Evolutionary conservation across 1,140 invertebrate species (phyloP), one percentile per base, ranked within the genome.

Genomic region (Eriosoma lanigerum): DNA sequence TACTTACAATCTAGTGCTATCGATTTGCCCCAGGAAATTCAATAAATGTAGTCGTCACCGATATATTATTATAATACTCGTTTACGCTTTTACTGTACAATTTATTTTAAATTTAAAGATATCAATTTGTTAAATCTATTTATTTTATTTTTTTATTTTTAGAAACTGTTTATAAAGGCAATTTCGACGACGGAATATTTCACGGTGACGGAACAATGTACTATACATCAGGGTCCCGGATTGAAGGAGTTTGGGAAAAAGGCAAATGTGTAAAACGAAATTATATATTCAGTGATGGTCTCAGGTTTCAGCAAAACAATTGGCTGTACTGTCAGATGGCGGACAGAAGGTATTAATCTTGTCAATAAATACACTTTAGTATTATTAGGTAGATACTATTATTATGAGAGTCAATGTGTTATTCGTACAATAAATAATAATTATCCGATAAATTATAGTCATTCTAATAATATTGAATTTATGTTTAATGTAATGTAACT

Each of bases 281-380:
- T 29, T 82, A 81, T 19, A 81, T 76, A 44, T 81, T 81, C 60
- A 38, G 17, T 3, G 78, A 82, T 13, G 81, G 81, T 66, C 81
- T 82, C 44, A 46, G 46, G 10, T 82, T 70, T 50, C 32, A 82
- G 1, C 29, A 24, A 17, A 70, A 81, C 24, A 29, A 82, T 50
- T 82, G 81, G 81, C 64, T 58, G 17, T 82, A 82, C 58, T 82
- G 81, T 26, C 21, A 66, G 38, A 62, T 54, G n/a, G 24, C 81
- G 0, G 81, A 82, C 21, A 80, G 81, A 58, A 70, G 81, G 52
- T 82, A 81, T 44, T 38, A 21, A 21, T 66, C 32, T 6, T 21
- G 32, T 46, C 38, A 24, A 66, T 13, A n/a, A 66, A n/a, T n/a
- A n/a, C n/a, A n/a, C n/a, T n/a, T n/a, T n/a, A n/a, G n/a, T n/a